Base-by-base conservation (phyloP, 2,113 vertebrate genomes). In the Dolichotis patagonum region DNA sequence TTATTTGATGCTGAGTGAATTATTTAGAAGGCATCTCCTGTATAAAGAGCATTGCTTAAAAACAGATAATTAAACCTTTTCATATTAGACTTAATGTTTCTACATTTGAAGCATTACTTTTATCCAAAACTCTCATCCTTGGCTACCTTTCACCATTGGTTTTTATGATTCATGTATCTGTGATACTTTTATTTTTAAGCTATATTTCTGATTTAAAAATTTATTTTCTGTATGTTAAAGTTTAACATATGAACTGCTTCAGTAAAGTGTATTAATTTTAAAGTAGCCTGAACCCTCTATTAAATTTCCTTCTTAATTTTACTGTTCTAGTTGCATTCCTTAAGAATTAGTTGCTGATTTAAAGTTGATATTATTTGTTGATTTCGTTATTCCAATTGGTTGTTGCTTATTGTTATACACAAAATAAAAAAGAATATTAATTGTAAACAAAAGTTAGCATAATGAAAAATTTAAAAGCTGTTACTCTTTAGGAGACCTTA, bases 261-360 rank as follows among this genome's bases (percentile, higher is more conserved):
- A 75, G n/a, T 77, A 95, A 91, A 63, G 13, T n/a, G 14, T 86
- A 65, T 46, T 94, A 63, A 86, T 95, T 96, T 95, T 56, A 78
- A 97, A 77, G 58, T 90, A 58, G 7, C 54, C 43, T 84, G 17
- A 78, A 56, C 3, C 22, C 4, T 32, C 17, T 87, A 4, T 58
- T 92, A 65, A 90, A 77, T 77, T 69, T 91, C 14, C 24, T 75
- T 77, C 20, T 35, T 73, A n/a, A 75, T 91, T 75, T 65, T 60
- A 92, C 28, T 49, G 24, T 83, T 91, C 67, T 43, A 69, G 24
- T 94, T 75, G 28, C 2, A 41, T 85, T 96, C 16, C n/a, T 22
- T 67, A 56, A 78, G n/a, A 60, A 89, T 90, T 63, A 43, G n/a
- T 91, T 62, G 35, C 65, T 20, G 16, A 17, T 41, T 95, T 69